Evolutionary conservation across 2,113 vertebrate genomes (phyloP).

Genomic region (Seriola rivoliana): DNA sequence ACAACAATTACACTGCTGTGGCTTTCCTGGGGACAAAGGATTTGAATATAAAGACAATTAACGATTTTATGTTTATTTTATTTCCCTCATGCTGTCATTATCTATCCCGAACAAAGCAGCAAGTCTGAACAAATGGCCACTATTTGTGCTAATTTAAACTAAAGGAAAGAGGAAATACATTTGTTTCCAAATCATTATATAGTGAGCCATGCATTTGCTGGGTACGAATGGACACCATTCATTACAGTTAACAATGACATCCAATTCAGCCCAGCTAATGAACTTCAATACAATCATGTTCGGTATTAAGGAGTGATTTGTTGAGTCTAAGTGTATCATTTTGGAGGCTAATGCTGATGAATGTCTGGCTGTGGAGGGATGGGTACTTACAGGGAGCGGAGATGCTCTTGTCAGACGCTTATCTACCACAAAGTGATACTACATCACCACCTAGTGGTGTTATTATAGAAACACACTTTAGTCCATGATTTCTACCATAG

Average conservation of each 20-base stretch:
- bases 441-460: conserved; percentile 78
- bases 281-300: conserved; percentile 83
- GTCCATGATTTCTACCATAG: not conserved
- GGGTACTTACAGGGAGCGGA: conserved; percentile 25
- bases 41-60: conserved; percentile 82
- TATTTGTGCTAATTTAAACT: conserved; percentile 74
- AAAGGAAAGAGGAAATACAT: conserved; percentile 76
- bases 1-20: conserved; percentile 67
- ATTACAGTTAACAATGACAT: conserved; percentile 84
- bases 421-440: conserved; percentile 21
- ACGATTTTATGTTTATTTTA: conserved; percentile 80
- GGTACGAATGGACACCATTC: conserved; percentile 78
- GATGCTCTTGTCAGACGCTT: not conserved
- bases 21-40: conserved; percentile 69
- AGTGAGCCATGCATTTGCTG: conserved; percentile 72
- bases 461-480: conserved; percentile 29
- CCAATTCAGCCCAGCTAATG: conserved; percentile 82
- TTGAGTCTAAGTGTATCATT: conserved; percentile 80
- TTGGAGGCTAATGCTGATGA: conserved; percentile 81
- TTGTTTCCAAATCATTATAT: conserved; percentile 79
- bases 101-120: conserved; percentile 69
- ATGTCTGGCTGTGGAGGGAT: conserved; percentile 67
- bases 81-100: conserved; percentile 74
- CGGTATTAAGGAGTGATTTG: conserved; percentile 81
- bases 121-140: conserved; percentile 71